These are phyloP conservation scores for Papilio elwesi DNA, from an alignment of 2,888 invertebrate genomes.

Conservation along the genomic window DNA sequence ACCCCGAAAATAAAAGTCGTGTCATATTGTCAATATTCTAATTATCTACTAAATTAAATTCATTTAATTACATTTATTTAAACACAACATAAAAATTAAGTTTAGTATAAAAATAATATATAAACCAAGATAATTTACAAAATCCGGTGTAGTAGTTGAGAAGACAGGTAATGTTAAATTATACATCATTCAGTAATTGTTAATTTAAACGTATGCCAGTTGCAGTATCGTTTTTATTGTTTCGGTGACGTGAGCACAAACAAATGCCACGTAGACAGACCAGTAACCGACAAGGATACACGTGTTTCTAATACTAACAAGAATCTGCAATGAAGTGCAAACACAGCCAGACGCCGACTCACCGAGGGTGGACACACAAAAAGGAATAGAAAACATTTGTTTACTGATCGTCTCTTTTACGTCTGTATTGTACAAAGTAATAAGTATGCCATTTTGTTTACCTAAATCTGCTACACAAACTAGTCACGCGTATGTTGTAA, in stretches of 20 bases:
- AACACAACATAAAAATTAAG: no score
- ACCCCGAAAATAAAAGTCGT: no score
- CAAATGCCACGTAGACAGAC: slow-evolving; percentile 7
- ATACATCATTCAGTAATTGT: slow-evolving; percentile 4
- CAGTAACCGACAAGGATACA: slow-evolving; percentile 21
- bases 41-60: no score
- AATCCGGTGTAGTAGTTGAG: background rate
- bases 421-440: slow-evolving; percentile 27
- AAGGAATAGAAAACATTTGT: slow-evolving; percentile 37
- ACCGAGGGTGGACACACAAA: slow-evolving; percentile 32
- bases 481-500: background rate
- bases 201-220: slow-evolving; percentile 9
- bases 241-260: slow-evolving; percentile 2
- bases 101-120: no score
- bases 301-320: slow-evolving; percentile 32
- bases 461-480: slow-evolving; percentile 7
- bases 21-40: no score
- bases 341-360: slow-evolving; percentile 31
- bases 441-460: slow-evolving; percentile 32
- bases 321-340: slow-evolving; percentile 40
- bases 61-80: no score
- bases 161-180: background rate
- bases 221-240: background rate
- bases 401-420: slow-evolving; percentile 38
- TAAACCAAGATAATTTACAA: no score